Base-by-base conservation (phyloP, 2,797 vertebrate species). In the Lepilemur ruficaudatus region DNA sequence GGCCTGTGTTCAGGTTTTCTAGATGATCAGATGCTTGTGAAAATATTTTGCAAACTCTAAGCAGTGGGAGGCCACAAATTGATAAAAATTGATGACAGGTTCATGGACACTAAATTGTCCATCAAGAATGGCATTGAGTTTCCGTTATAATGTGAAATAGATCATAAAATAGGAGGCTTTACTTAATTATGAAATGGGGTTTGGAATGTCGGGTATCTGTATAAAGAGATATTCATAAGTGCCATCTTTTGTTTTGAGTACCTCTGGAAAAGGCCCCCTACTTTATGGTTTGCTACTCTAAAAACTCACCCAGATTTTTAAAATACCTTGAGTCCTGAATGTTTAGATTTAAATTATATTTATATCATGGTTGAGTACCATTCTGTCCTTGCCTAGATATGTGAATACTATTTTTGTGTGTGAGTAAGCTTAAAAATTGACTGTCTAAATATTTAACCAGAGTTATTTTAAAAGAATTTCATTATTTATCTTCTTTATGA, bases 371-470 rank as follows among this genome's bases (percentile, higher is more conserved):
- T 94, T 97, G 95, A 97, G 95, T 98, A 87, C 59, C 67, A 94
- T 98, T 98, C 96, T 98, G 98, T 98, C 95, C 94, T 97, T 98
- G 79, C 79, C 96, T 97, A 98, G 97, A 97, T 97, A 98, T 96
- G 92, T 97, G 98, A 98, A 98, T 97, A 97, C 97, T 98, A 98
- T 98, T 98, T 98, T 95, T 98, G 98, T 96, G 96, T 97, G 96
- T 97, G 92, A 98, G 98, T 97, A 98, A 98, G 98, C 98, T 98
- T 98, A 98, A 98, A 99, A 99, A 98, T 98, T 92, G 98, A 98
- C 98, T 98, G 99, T 99, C 99, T 99, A 99, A 99, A 99, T 99
- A 99, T 99, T 99, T 99, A 99, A 98, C 98, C 97, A 98, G 97
- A 79, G 98, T 98, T 98, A 98, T 99, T 99, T 99, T 98, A 99